Evolutionary conservation across 2,113 vertebrate genomes (phyloP).

Genomic region (Mastomys coucha): DNA sequence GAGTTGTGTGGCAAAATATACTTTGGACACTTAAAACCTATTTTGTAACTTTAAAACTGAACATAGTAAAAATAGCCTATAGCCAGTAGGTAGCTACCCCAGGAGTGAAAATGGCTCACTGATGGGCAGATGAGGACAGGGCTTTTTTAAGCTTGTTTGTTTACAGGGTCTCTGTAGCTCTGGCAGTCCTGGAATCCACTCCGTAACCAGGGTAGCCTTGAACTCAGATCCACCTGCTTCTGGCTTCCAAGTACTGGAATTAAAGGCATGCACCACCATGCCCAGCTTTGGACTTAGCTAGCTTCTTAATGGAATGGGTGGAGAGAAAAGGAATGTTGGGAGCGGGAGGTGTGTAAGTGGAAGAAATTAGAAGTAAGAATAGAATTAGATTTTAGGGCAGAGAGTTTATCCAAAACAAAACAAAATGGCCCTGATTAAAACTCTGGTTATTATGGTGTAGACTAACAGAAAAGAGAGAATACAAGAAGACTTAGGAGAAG

Average conservation of each 20-base stretch:
- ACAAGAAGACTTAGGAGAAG: background rate
- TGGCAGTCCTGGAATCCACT: background rate
- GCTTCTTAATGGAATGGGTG: background rate
- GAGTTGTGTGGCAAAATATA: background rate
- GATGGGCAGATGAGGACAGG: background rate
- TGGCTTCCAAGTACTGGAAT: background rate
- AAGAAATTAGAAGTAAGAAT: background rate
- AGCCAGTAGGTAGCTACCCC: background rate
- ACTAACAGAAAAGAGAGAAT: conserved; percentile 6
- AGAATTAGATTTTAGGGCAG: background rate
- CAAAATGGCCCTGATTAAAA: background rate
- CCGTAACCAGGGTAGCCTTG: background rate
- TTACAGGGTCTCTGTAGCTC: background rate
- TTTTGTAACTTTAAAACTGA: conserved; percentile 32
- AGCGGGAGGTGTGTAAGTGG: background rate
- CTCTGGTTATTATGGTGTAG: background rate
- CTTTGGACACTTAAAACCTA: conserved; percentile 18
- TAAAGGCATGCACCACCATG: background rate
- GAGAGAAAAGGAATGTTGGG: rapidly evolving
- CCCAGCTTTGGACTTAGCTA: background rate
- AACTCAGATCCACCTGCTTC: background rate
- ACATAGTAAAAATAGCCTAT: background rate
- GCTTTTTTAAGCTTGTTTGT: background rate
- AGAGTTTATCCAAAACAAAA: background rate
- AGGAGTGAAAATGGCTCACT: background rate